Base-by-base conservation (phyloP, 1,140 invertebrate genomes). In the Drosophila watanabei region DNA sequence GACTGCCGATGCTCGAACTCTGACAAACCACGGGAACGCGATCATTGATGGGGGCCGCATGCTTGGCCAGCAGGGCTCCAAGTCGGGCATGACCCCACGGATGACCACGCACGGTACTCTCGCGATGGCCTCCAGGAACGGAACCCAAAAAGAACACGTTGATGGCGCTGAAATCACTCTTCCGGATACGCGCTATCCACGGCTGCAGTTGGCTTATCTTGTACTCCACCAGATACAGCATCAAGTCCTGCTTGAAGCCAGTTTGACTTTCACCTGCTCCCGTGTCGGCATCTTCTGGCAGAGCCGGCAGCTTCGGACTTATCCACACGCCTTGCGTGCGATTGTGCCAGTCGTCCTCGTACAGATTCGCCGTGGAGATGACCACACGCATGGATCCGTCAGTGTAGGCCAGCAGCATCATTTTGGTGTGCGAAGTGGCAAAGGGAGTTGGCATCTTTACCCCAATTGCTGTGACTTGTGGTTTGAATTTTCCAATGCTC, bases 311-410 rank as follows among this genome's bases (percentile, higher is more conserved):
- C 24, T 95, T 92, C 1, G 97, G 97, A 92, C 97, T 98, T 10
- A 99, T 95, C 98, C 98, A 99, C 46, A 98, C 93, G 0, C 98
- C 98, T 94, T 99, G 98, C 14, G 98, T 98, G 92, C 98, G 96
- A 92, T 99, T 97, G 81, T 97, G 95, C 98, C 98, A 99, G 94
- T 99, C 98, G 65, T 96, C 95, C 35, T 96, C 94, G 79, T 98
- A 97, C 3, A 99, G 94, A 94, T 99, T 99, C 0, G 98, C 98
- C 1, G 98, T 99, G 4, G 97, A 98, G 24, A 99, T 95, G 6
- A 99, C 95, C 46, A 99, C 95, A 60, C 98, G 94, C 39, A 99
- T 93, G 4, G 97, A 97, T 13, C 95, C 94, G 92, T 98, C 96
- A 90, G 95, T 96, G 80, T 98, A 97, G 33, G 96, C 95, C 2